Base-by-base conservation (phyloP, 2,113 vertebrate genomes). In the Psilopogon haemacephalus region DNA sequence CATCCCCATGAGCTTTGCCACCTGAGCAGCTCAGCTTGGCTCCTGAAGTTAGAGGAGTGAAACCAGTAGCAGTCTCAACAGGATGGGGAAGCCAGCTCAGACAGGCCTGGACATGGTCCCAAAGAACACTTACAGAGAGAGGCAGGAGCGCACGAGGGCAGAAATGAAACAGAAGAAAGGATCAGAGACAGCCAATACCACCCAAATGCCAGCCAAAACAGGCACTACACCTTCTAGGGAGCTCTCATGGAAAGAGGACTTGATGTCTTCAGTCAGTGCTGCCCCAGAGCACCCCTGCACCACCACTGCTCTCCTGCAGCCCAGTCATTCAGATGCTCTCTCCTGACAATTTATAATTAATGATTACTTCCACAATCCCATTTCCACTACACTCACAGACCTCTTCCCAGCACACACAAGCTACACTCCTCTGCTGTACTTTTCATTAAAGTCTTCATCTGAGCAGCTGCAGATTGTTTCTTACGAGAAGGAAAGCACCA, bases 1-100 rank as follows among this genome's bases (percentile, higher is more conserved):
- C 40, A 46, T 24, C 4, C 58, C 62, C 24, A n/a, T 5, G 0
- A 20, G 18, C 19, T 27, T 28, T 4, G 33, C 3, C 2, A 6
- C 23, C 7, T 0, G 5, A 54, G 64, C 44, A 32, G 33, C 46
- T n/a, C 10, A 4, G 33, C 37, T 56, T 38, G 33, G 30, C 37
- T 50, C 80, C 48, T 70, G 3, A 17, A 33, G 15, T 21, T 40
- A 30, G 63, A 67, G 21, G 11, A 55, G 4, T 5, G 9, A 70
- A 83, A 85, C 11, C 33, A 56, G 63, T 0, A 0, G 54, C 65
- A 59, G 52, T 65, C 44, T 24, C 15, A 23, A 40, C 71, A 38
- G 20, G 48, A 58, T 8, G 52, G 35, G 42, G 38, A 23, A 14
- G 2, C 0, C 48, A 59, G 56, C 73, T 48, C 52, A 24, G 58